Evolutionary conservation across 1,140 invertebrate species (phyloP).

Genomic region (Drosophila kanapiae): DNA sequence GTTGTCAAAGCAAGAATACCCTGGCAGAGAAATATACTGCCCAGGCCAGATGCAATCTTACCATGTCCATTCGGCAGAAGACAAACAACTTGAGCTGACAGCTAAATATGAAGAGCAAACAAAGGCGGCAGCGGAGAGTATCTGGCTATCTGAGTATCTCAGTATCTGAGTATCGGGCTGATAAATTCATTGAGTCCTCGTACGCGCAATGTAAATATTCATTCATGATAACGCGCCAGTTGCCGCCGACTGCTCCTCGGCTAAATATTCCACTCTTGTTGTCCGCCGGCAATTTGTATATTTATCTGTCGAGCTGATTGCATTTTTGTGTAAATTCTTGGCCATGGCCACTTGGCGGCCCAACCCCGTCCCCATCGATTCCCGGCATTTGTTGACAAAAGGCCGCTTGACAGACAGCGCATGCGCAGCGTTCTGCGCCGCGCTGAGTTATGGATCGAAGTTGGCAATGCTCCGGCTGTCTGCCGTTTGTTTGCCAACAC

Average conservation of each 20-base stretch:
- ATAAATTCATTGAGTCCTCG: constrained; percentile 62
- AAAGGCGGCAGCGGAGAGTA: background rate
- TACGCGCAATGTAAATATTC: constrained; percentile 60
- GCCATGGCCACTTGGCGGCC: constrained; percentile 32
- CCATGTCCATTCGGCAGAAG: constrained; percentile 5
- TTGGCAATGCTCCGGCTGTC: constrained; percentile 33
- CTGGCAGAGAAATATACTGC: background rate
- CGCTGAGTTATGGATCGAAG: constrained; percentile 38
- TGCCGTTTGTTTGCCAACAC: constrained; percentile 54
- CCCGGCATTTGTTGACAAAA: constrained; percentile 12
- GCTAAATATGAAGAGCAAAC: constrained; percentile 50
- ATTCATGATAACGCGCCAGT: constrained; percentile 63
- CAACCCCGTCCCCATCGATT: background rate
- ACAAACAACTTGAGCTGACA: constrained; percentile 41
- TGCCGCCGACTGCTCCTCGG: constrained; percentile 21
- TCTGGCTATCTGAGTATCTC: constrained; percentile 1
- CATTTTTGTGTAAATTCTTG: constrained; percentile 75
- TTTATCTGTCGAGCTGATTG: constrained; percentile 65
- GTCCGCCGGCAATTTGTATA: constrained; percentile 48
- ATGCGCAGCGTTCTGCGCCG: constrained; percentile 32
- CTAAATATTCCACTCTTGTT: constrained; percentile 11
- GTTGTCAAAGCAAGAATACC: background rate
- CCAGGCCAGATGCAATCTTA: constrained; percentile 18
- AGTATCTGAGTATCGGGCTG: constrained; percentile 42
- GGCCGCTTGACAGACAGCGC: constrained; percentile 30